Evolutionary conservation across 1,140 invertebrate genomes (phyloP).

Genomic region (Nymphalis io): DNA sequence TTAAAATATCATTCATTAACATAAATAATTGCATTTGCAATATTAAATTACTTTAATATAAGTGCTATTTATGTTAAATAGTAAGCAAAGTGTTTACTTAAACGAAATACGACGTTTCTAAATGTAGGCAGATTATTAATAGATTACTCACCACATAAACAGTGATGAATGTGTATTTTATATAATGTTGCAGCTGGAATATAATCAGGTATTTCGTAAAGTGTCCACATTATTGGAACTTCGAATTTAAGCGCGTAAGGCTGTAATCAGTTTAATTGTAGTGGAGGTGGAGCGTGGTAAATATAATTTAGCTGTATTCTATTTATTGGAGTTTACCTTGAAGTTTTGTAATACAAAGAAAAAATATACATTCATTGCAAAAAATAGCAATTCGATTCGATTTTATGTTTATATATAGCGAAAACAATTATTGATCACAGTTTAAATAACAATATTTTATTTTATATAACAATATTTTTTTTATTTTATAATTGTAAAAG

Average conservation of each 20-base stretch:
- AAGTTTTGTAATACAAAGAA: not conserved
- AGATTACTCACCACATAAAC: slow-evolving; percentile 2
- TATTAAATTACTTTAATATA: no score
- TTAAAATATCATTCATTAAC: no score
- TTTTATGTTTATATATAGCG: no score
- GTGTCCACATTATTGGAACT: not conserved
- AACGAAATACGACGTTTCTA: not conserved
- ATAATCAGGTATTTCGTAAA: not conserved
- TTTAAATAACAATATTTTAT: no score
- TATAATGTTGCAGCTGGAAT: not conserved
- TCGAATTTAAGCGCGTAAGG: not conserved
- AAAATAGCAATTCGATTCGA: no score
- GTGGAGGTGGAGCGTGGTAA: not conserved
- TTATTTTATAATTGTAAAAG: no score
- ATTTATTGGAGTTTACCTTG: not conserved
- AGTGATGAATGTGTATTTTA: slow-evolving; percentile 3
- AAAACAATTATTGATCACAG: no score
- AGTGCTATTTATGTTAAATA: not conserved
- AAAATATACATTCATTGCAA: no score
- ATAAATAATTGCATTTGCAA: no score
- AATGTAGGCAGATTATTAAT: slow-evolving; percentile 2
- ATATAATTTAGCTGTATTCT: not conserved
- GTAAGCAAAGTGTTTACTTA: not conserved
- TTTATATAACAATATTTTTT: no score
- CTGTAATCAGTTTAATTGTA: slow-evolving; percentile 1